Evolutionary conservation across 2,888 invertebrate genomes (phyloP).

Genomic region (Eurytoma adleriae): DNA sequence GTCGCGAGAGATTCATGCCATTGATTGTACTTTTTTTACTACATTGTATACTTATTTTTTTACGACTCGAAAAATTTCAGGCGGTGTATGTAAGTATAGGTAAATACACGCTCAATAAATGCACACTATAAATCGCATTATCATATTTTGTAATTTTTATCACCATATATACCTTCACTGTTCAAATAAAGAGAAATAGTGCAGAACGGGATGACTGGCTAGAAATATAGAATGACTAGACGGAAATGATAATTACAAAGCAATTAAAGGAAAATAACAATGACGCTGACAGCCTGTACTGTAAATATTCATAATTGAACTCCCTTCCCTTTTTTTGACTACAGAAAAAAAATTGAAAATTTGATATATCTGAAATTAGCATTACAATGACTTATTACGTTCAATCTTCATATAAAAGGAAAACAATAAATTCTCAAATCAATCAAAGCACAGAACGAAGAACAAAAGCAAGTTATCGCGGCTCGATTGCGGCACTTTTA

Average conservation of each 20-base stretch:
- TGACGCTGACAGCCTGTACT: too few relatives aligned
- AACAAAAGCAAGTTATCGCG: neutral
- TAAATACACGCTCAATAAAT: constrained; percentile 57
- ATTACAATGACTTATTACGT: neutral
- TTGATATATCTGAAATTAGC: neutral
- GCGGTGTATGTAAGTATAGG: constrained; percentile 58
- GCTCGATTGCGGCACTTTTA: constrained; percentile 5
- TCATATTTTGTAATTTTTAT: neutral
- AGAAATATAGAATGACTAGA: too few relatives aligned
- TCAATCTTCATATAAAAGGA: too few relatives aligned
- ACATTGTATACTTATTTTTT: constrained; percentile 39
- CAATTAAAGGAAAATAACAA: too few relatives aligned
- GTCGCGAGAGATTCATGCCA: constrained; percentile 56
- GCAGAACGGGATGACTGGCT: neutral
- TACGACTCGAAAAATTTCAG: constrained; percentile 50
- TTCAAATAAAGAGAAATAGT: neutral
- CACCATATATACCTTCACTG: neutral
- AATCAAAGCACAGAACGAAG: neutral
- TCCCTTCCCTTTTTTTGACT: too few relatives aligned
- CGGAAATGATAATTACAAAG: too few relatives aligned
- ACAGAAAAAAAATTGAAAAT: neutral
- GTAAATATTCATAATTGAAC: too few relatives aligned
- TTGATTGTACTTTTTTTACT: constrained; percentile 41
- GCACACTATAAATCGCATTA: constrained; percentile 36
- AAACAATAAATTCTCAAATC: neutral